Evolutionary conservation across 2,797 vertebrate genomes (phyloP).

Genomic region (Eulemur rubriventer): DNA sequence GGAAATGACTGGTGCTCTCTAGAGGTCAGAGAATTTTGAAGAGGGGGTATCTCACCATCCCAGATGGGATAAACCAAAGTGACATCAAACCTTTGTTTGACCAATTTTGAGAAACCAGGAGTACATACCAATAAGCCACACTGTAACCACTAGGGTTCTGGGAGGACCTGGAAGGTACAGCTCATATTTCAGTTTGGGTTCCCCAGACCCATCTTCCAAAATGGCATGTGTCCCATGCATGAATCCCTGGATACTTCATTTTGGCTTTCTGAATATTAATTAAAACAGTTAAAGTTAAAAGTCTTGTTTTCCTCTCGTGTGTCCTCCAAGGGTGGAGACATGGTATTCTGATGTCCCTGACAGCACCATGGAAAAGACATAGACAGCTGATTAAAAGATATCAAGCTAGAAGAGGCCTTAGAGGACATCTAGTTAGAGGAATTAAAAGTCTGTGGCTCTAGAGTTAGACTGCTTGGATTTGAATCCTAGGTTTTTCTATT

Average conservation of each 20-base stretch:
- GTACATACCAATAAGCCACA: neutral
- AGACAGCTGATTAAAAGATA: neutral
- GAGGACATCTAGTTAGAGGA: neutral
- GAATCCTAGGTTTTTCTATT: neutral
- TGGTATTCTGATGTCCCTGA: neutral
- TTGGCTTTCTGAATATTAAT: constrained; percentile 3
- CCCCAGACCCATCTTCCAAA: neutral
- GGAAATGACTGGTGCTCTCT: neutral
- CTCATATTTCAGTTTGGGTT: neutral
- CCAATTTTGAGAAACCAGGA: neutral
- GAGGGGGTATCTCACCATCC: neutral
- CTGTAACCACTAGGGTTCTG: neutral
- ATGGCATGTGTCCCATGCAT: neutral
- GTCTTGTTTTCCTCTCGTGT: neutral
- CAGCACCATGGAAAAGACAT: neutral
- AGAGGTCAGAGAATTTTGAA: neutral
- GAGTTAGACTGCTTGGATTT: neutral
- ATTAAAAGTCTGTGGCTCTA: neutral
- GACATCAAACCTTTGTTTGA: neutral
- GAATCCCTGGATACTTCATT: neutral
- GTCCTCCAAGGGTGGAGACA: neutral
- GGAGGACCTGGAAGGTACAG: neutral
- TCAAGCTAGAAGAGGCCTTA: neutral
- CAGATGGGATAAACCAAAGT: neutral
- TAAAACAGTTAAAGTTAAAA: neutral